Evolutionary conservation across 2,113 vertebrate genomes (phyloP), one percentile per base, ranked within the genome.

Genomic region (Sander lucioperca): DNA sequence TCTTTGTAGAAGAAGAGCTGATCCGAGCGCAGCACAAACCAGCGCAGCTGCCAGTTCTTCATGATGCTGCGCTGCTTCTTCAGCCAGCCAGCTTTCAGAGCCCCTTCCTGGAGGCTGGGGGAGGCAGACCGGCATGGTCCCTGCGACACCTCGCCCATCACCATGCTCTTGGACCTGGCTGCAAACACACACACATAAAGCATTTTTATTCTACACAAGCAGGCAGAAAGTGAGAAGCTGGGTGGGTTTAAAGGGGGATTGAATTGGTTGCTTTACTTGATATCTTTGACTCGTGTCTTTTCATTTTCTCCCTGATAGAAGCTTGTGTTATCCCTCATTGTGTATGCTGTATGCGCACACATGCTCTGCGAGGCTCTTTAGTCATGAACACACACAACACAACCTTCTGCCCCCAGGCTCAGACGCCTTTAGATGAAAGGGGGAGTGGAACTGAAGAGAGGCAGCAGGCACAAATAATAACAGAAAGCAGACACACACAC

Each of bases 141-240:
- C 71, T 95, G 90, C 2, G 94, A 94, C 84, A 96, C 95, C 77
- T 98, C 97, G 8, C 97, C 97, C 97, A 99, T 97, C 94, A 98
- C 97, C 96, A 99, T 96, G 94, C 98, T 99, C 92, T 97, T 98
- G 80, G 97, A 98, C 85, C 96, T 93, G 86, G 97, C 97, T 99
- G 89, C 21, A 93, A 68, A 88, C 74, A 89, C 63, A 90, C n/a
- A 90, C 5, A 78, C 33, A 80, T 2, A 80, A 4, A 71, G 2
- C 21, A 65, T 43, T 83, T 71, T 14, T 23, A 50, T 18, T 75
- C 21, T 23, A 59, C 13, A 67, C 11, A 86, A 18, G n/a, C 53
- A 18, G 19, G 50, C 53, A 33, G 18, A 61, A 6, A 36, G 23
- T 10, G 18, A 59, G 43, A 16, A 3, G 25, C 3, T 3, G 3